Evolutionary conservation across 2,113 vertebrate genomes (phyloP), one percentile per base, ranked within the genome.

Genomic region (Solea senegalensis): DNA sequence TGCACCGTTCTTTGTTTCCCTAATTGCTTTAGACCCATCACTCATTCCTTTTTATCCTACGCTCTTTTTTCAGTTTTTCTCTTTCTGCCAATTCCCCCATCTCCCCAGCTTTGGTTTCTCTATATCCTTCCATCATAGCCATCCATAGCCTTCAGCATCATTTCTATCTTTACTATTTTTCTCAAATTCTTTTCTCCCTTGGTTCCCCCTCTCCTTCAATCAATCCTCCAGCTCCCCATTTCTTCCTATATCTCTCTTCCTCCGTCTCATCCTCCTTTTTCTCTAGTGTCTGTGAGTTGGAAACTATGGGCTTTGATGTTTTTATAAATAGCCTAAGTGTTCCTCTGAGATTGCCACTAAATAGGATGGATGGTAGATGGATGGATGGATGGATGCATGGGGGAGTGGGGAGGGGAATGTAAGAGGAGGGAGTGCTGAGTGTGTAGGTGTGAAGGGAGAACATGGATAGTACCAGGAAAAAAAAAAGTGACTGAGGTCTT

Each of bases 261-360:
- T 57, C 39, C 3, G 4, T 72, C 53, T 71, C 52, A 56, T 67
- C 73, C 26, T 63, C 48, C 21, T 69, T 58, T 10, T 76, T 79
- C 85, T 79, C 81, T 55, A 52, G 78, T 76, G 80, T 69, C 67
- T 49, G 76, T 77, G 74, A 81, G 75, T 74, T 84, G 74, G 85
- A 83, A 86, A 83, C 83, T 89, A 84, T 86, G 78, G 78, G 86
- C 86, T 88, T 89, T 90, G 91, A 89, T 88, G 87, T 74, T 80
- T 86, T 91, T 90, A 90, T 85, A 90, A 90, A 92, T 91, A 90
- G 82, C 78, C 72, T 78, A 84, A 90, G 82, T 86, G 90, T 85
- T 89, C 82, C 85, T 74, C 66, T 53, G 88, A 84, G 88, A 86
- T 77, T 46, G 72, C 66, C 76, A 81, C 67, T 69, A 84, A 88